Evolutionary conservation across 2,797 vertebrate genomes (phyloP), one percentile per base, ranked within the genome.

Genomic region (Cyclura pinguis): DNA sequence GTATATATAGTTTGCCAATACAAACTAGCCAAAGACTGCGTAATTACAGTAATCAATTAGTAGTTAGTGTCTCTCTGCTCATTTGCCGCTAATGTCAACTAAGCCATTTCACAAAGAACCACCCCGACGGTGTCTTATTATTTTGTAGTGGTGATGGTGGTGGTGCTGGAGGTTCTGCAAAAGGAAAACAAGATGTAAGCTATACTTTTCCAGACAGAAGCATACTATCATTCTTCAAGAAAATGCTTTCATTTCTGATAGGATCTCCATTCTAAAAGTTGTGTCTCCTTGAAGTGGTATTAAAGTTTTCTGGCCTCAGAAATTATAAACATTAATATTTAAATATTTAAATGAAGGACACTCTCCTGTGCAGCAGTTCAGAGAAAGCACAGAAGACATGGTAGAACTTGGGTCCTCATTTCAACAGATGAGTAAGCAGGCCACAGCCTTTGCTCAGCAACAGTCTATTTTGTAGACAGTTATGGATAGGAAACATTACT

Each of bases 21-120:
- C 98, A 98, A 98, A 98, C 98, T 98, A 98, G 97, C 98, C 97
- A 98, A 97, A 98, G 97, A 97, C 97, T 97, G 97, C 92, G 96
- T 99, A 98, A 99, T 98, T 98, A 98, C 98, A 97, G 98, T 98
- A 98, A 99, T 99, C 98, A 98, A 98, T 99, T 99, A 99, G 98
- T 97, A 98, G 98, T 98, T 97, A 98, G 97, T 97, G 97, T 97
- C 97, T 96, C 97, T 98, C 96, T 97, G 97, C 98, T 98, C 98
- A 98, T 99, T 98, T 98, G 97, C 96, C 95, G 97, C 97, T 97
- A 97, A 98, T 98, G 97, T 98, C 97, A 98, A 97, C 98, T 97
- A 97, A 98, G 98, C 96, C 97, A 97, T 98, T 98, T 98, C 97
- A 97, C 96, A 97, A 94, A 96, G 97, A 98, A 95, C 96, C 93